These are phyloP conservation scores for Cynopterus brachyotis DNA, from an alignment of 2,113 vertebrate species.

Conservation along the genomic window DNA sequence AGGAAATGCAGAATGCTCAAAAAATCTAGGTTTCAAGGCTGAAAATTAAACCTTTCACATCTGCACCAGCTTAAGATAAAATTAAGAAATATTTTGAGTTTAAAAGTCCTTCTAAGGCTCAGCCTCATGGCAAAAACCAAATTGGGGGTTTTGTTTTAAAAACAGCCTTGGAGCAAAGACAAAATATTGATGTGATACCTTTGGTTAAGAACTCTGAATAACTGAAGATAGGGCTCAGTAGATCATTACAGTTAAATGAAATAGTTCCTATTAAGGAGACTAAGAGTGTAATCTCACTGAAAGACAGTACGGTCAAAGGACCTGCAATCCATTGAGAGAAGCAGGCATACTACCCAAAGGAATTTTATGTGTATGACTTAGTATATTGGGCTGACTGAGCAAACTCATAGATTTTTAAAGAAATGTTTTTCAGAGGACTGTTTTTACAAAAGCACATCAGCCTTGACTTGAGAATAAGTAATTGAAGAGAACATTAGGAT, in stretches of 20 bases:
- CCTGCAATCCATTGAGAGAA: background rate
- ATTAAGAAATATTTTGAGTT: background rate
- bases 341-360: background rate
- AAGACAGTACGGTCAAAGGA: background rate
- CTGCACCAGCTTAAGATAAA: background rate
- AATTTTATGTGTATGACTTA: background rate
- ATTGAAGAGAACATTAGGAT: background rate
- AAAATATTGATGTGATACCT: background rate
- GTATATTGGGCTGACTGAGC: background rate
- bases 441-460: background rate
- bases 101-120: background rate
- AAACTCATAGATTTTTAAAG: background rate
- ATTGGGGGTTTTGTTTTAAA: background rate
- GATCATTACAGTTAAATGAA: background rate
- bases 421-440: background rate
- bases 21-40: constrained; percentile 25
- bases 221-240: background rate
- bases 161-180: background rate
- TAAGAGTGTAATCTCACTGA: background rate
- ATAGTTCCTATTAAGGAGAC: background rate
- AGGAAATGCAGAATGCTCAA: background rate
- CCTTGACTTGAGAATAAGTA: background rate
- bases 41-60: background rate
- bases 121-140: background rate
- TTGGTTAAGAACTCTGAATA: background rate